Conservation (phyloP, 2,888 invertebrate species). For the Ashinkailepas kermadecensis region DNA sequence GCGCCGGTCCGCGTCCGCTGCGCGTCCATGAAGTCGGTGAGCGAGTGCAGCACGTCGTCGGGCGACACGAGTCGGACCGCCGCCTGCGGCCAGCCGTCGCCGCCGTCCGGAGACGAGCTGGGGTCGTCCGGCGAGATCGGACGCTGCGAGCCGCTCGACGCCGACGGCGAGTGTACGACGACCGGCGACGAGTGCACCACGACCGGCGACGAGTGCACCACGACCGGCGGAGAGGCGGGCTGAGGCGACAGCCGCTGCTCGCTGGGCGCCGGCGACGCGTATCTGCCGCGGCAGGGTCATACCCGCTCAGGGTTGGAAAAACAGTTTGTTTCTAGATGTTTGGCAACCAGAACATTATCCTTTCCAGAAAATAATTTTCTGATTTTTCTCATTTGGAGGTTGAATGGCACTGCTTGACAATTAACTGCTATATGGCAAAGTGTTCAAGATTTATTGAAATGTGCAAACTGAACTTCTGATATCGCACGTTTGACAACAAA, state of each 20-base stretch:
- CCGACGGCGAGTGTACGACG: not conserved
- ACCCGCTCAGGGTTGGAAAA: too few species aligned
- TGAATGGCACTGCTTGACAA: too few species aligned
- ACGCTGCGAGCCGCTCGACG: too few species aligned
- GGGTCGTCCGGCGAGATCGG: not conserved
- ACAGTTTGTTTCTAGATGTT: too few species aligned
- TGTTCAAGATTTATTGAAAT: too few species aligned
- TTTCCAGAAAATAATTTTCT: too few species aligned
- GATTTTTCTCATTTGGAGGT: too few species aligned
- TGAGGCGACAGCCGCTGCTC: not conserved
- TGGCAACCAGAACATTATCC: too few species aligned
- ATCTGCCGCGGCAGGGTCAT: not conserved
- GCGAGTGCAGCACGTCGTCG: conserved; percentile 33
- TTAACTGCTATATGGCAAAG: too few species aligned
- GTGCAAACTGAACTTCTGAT: too few species aligned
- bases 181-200: not conserved
- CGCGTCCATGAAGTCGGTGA: conserved; percentile 30
- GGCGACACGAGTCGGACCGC: conserved; percentile 21
- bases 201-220: not conserved
- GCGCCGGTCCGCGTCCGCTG: conserved; percentile 2
- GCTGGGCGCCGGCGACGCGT: not conserved
- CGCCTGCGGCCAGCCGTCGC: not conserved
- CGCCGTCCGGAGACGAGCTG: not conserved
- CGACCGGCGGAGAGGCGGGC: not conserved
- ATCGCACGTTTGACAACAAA: too few species aligned